Evolutionary conservation across 1,140 invertebrate species (phyloP).

Genomic region (Trypoxylus dichotomus): DNA sequence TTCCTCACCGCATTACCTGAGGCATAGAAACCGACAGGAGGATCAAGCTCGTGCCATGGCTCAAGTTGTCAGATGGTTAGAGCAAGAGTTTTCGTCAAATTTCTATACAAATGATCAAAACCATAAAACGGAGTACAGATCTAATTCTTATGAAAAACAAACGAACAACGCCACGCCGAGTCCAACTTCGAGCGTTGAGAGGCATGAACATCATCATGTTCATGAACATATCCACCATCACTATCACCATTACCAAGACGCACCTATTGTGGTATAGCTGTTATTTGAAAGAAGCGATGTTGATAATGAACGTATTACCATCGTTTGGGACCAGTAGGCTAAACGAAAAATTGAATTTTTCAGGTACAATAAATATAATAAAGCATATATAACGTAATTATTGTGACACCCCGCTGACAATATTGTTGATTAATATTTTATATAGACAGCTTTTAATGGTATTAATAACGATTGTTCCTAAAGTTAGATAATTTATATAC

Average conservation of each 20-base stretch:
- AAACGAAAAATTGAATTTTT: background rate
- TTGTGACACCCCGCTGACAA: background rate
- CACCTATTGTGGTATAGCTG: constrained; percentile 48
- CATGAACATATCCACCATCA: constrained; percentile 84
- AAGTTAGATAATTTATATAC: constrained; percentile 16
- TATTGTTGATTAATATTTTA: constrained; percentile 13
- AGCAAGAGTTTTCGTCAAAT: constrained; percentile 54
- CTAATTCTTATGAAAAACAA: constrained; percentile 11
- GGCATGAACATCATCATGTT: constrained; percentile 69
- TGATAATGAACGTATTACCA: background rate
- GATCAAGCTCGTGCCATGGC: constrained; percentile 73
- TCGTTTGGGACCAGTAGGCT: constrained; percentile 10
- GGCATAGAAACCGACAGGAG: constrained; percentile 67
- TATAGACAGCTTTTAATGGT: constrained; percentile 21
- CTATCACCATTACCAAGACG: constrained; percentile 73
- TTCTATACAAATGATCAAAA: constrained; percentile 38
- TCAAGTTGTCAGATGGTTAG: constrained; percentile 63
- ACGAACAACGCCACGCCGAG: background rate
- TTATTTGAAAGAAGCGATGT: background rate
- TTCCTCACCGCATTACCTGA: constrained; percentile 60
- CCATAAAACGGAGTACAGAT: constrained; percentile 33
- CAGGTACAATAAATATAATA: background rate
- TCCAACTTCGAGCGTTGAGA: constrained; percentile 48
- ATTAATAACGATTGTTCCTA: constrained; percentile 21
- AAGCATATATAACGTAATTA: background rate